Evolutionary conservation across 2,113 vertebrate genomes (phyloP).

Genomic region (Equus przewalskii): DNA sequence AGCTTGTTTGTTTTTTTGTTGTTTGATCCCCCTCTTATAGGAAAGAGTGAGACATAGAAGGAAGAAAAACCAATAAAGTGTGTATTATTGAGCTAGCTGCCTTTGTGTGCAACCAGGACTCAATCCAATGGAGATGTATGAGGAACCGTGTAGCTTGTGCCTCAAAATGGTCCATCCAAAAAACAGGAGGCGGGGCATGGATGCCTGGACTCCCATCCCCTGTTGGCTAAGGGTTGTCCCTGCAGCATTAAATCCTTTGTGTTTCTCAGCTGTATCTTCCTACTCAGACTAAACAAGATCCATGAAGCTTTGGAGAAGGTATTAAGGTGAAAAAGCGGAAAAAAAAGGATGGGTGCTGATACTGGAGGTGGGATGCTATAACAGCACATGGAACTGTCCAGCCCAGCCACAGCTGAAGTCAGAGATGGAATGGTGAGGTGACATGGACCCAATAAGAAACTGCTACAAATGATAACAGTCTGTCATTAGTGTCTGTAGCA

Average conservation of each 20-base stretch:
- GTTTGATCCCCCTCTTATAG: background rate
- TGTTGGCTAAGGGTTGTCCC: background rate
- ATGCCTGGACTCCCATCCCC: no score
- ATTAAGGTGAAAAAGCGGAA: background rate
- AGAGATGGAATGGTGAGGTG: background rate
- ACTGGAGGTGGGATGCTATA: background rate
- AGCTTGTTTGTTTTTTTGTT: no score
- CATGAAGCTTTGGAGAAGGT: background rate
- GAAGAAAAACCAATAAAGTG: background rate
- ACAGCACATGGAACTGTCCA: background rate
- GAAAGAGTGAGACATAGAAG: background rate
- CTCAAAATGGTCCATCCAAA: background rate
- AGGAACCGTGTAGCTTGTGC: no score
- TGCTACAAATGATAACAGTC: background rate
- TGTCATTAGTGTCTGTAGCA: background rate
- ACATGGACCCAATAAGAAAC: rapidly evolving
- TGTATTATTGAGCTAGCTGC: background rate
- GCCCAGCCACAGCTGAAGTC: background rate
- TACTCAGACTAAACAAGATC: background rate
- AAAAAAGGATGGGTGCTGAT: background rate
- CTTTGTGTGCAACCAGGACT: no score
- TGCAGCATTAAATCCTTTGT: background rate
- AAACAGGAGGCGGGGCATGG: background rate
- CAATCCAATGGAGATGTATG: background rate
- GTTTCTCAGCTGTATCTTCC: background rate